Percentiles rank a stretch among this genome's conserved stretches.
These are phyloP conservation scores for Nettapus auritus DNA, from an alignment of 2,113 vertebrate genomes.

Conservation along the genomic window DNA sequence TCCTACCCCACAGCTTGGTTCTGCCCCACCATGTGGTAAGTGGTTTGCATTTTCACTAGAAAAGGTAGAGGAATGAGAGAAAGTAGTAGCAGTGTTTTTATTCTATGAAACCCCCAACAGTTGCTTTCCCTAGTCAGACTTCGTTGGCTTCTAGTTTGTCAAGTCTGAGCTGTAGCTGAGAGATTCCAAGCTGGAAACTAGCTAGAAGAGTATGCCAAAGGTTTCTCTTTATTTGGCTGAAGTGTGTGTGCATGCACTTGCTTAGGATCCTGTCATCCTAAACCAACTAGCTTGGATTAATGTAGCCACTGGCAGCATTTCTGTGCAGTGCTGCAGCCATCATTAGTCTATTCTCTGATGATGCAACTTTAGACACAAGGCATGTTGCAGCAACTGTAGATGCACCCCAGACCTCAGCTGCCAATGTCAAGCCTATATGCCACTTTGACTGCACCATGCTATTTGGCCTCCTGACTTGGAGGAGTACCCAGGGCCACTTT, in stretches of 20 bases:
- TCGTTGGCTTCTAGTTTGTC: neutral
- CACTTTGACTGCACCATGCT: rapidly evolving
- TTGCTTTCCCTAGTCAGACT: neutral
- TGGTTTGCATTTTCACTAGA: neutral
- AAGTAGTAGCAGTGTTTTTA: neutral
- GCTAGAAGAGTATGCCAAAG: neutral
- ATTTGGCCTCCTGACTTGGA: neutral
- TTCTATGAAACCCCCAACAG: neutral
- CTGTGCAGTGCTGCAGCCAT: neutral
- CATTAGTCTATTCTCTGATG: neutral
- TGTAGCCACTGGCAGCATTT: neutral
- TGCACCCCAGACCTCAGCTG: rapidly evolving
- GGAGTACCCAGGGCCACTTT: neutral
- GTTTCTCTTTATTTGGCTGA: neutral
- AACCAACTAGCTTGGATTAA: neutral
- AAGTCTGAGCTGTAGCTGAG: neutral
- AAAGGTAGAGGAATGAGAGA: neutral
- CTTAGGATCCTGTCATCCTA: neutral
- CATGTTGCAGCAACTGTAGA: neutral
- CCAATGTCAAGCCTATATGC: neutral
- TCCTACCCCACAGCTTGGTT: neutral
- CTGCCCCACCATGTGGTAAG: neutral
- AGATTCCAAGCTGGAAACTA: neutral
- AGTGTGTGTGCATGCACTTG: neutral
- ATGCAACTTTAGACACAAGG: neutral